Percentiles rank a stretch among this genome's conserved stretches.
These are phyloP conservation scores for Sebastes matsubarae DNA, from an alignment of 2,797 vertebrate species.

Conservation along the genomic window DNA sequence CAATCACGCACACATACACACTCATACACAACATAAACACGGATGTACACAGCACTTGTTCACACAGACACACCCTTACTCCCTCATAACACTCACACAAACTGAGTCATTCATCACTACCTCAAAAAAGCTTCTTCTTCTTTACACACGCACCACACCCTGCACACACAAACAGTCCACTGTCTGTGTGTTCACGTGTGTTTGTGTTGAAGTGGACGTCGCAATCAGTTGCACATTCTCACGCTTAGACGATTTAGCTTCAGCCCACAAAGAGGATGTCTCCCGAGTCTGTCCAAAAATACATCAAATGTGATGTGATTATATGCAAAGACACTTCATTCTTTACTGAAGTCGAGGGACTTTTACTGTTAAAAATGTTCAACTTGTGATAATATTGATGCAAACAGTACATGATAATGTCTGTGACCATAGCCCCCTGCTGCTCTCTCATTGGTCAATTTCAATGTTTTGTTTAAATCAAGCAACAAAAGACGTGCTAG, in stretches of 20 bases:
- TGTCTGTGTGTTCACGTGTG: conserved; percentile 23
- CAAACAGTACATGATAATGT: not conserved
- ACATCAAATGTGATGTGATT: conserved; percentile 11
- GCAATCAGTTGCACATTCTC: conserved; percentile 28
- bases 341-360: not conserved
- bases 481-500: not conserved
- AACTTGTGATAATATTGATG: not conserved
- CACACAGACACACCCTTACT: conserved; percentile 31
- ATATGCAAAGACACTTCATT: not conserved
- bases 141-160: conserved; percentile 52
- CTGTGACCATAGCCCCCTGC: not conserved
- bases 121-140: conserved; percentile 41
- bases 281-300: conserved; percentile 14
- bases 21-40: conserved; percentile 31
- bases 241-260: conserved; percentile 11
- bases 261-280: conserved; percentile 12
- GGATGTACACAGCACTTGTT: conserved; percentile 10
- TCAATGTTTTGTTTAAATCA: not conserved
- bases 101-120: conserved; percentile 46
- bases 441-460: not conserved
- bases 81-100: conserved; percentile 24
- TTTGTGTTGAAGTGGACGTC: conserved; percentile 35
- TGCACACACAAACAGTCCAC: conserved; percentile 27
- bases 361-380: not conserved
- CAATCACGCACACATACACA: not conserved